These are phyloP conservation scores for Temnopleurus reevesii DNA, from an alignment of 53 echinoderm and acorn worm species.

Conservation along the genomic window DNA sequence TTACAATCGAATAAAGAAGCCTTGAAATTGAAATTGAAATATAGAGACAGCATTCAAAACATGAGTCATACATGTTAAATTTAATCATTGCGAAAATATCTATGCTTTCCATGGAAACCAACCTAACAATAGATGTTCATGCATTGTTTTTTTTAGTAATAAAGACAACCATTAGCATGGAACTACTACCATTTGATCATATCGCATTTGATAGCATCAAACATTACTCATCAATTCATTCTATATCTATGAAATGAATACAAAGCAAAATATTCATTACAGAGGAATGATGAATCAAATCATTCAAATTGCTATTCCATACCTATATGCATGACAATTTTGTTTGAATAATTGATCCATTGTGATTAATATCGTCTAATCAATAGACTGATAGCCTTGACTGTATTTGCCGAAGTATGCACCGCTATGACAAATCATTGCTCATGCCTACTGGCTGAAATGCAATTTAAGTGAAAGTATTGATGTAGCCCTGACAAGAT, in stretches of 20 bases:
- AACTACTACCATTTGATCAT: neutral
- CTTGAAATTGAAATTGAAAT: too few species aligned
- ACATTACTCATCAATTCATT: too few species aligned
- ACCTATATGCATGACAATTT: neutral
- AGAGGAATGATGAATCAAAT: neutral
- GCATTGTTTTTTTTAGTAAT: neutral
- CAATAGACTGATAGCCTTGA: neutral
- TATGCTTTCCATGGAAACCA: neutral
- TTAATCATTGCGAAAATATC: neutral
- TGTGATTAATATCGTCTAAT: slow-evolving; percentile 2
- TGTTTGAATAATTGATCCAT: neutral
- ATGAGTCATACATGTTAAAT: too few species aligned
- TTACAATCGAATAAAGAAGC: too few species aligned
- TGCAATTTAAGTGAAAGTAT: neutral
- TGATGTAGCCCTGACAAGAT: neutral
- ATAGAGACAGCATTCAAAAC: too few species aligned
- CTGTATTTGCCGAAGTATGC: neutral
- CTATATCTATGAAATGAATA: too few species aligned
- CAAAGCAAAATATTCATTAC: neutral
- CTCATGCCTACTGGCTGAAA: neutral
- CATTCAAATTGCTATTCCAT: neutral
- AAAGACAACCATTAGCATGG: neutral
- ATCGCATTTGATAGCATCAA: neutral
- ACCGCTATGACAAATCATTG: neutral
- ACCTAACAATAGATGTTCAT: neutral